Base-by-base conservation (phyloP, 1,140 invertebrate genomes). In the Macrobrachium rosenbergii region DNA sequence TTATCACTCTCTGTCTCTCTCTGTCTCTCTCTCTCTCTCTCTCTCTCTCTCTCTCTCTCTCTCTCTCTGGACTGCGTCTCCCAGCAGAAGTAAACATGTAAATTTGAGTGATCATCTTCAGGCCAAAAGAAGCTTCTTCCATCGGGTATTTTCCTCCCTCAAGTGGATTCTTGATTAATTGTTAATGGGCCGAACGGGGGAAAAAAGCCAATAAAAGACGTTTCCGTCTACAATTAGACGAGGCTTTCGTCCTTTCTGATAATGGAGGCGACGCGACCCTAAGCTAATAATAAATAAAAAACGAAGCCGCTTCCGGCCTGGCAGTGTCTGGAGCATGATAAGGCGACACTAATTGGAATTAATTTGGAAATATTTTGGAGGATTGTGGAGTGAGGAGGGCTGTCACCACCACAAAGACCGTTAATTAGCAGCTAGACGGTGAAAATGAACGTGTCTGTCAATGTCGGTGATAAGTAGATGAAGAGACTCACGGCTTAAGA, bases 391-490 rank as follows among this genome's bases (percentile, higher is more conserved):
- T 81, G 85, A 87, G 78, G 85, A 60, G 69, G 37, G 64, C 85
- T 87, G 85, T 87, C 85, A 87, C 52, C 52, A 17, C 64, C 85
- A 87, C 85, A 87, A 87, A 87, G 85, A 60, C 63, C 64, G 69
- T 43, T 87, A 87, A 87, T 87, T 87, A 87, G 67, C 85, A 82
- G 78, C 52, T 87, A 80, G 67, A 75, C 85, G 85, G 78, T 82
- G 78, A 87, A 81, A 87, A 87, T 87, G 77, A 87, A 87, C 69
- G 59, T 82, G 85, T 87, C 85, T 87, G 85, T 87, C 85, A 87
- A 87, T 87, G 85, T 87, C 85, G n/a, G 85, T 63, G 85, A 87
- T 87, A 87, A 87, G 85, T 87, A 87, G 85, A 87, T 82, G 85
- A 72, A 87, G 85, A 87, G 85, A 73, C n/a, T 19, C 14, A 23